Evolutionary conservation across 2,797 vertebrate species (phyloP), one percentile per base, ranked within the genome.

Genomic region (Microctenopoma steveboyesi): DNA sequence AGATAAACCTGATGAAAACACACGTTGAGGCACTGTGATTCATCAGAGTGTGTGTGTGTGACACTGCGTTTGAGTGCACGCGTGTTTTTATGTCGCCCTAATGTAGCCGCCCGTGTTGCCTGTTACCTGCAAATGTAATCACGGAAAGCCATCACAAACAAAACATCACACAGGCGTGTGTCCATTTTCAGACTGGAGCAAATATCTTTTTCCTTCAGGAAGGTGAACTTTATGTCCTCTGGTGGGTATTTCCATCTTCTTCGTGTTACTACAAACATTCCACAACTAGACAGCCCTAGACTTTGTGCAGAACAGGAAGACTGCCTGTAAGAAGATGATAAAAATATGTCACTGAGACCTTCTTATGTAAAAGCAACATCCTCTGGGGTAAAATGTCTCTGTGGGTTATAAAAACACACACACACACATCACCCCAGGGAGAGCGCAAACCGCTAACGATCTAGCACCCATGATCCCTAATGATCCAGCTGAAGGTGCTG

Each of bases 81-180:
- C 52, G 69, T 69, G 65, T 82, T 69, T 78, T 62, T 63, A 25
- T 33, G 82, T 84, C 60, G 59, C 87, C 83, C 89, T 86, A 69
- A 42, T 87, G 82, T 87, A 74, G 64, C 74, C 46, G 9, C 82
- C 86, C 61, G 42, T 88, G 87, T 81, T 89, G 82, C 83, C 86
- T 80, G 90, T 90, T 87, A 76, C 76, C 76, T 87, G 75, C 76
- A 70, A 75, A 78, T 68, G 75, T 86, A 78, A 78, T 83, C 72
- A 80, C 72, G 72, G 76, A 78, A 85, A 86, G 83, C 84, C 85
- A 83, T 84, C 69, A 37, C 66, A 64, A 84, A 58, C 42, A 48
- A 35, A 50, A 28, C 64, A 33, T 64, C 48, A 55, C 62, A 67
- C n/a, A 45, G 39, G 33, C 30, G 7, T 11, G 47, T 2, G 11